phyloP scores from a whole-genome alignment of 2,888 invertebrate species.

The Noctua comes region DNA sequence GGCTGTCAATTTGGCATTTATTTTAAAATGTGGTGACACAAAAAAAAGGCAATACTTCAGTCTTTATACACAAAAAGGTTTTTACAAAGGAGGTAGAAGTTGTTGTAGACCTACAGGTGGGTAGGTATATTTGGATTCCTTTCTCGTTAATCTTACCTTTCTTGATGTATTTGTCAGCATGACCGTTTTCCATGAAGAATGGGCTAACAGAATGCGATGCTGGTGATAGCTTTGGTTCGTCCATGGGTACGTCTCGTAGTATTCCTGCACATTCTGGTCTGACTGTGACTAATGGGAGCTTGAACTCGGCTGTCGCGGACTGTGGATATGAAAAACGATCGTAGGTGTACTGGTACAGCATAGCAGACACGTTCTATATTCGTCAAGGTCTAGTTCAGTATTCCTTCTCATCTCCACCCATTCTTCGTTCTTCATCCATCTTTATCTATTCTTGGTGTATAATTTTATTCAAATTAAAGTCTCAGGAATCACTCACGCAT shows the following conservation, averaged over 20 bases:
- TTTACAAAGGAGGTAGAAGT: background rate
- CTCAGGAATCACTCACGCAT: background rate
- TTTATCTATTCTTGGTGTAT: conserved; percentile 53
- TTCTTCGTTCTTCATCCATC: conserved; percentile 71
- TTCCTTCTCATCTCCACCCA: conserved; percentile 35
- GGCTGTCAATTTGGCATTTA: background rate
- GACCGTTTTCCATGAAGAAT: conserved; percentile 92
- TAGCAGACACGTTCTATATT: background rate
- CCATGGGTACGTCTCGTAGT: conserved; percentile 90
- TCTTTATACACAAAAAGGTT: conserved; percentile 16
- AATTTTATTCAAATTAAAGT: background rate
- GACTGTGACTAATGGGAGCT: conserved; percentile 92
- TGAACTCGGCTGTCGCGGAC: conserved; percentile 93
- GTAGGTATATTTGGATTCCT: background rate
- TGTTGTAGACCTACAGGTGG: background rate
- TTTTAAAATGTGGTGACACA: background rate
- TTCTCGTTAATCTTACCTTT: conserved; percentile 86
- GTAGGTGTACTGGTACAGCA: conserved; percentile 26
- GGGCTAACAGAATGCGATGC: conserved; percentile 91
- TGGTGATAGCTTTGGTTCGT: conserved; percentile 91
- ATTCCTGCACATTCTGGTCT: conserved; percentile 93
- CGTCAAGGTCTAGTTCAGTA: background rate
- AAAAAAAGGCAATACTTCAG: conserved; percentile 8
- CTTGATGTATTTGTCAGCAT: conserved; percentile 92
- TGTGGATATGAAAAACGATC: conserved; percentile 72